Conservation (phyloP, 2,797 vertebrate species). For the Molothrus ater region DNA sequence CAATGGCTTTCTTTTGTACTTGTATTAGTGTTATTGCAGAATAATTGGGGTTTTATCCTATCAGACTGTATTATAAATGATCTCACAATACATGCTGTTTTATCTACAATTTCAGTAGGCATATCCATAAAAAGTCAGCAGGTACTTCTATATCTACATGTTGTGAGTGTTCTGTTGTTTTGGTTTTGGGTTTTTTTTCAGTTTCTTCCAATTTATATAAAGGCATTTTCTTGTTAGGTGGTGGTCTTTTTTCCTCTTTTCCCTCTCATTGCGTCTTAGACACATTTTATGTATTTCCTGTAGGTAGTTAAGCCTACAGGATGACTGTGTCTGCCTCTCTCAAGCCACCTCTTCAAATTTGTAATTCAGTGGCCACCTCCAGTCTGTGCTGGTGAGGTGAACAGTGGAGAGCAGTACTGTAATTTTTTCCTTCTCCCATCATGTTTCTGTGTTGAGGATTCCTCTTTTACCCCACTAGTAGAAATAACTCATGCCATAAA, state of each 20-base stretch:
- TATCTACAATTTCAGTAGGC: neutral
- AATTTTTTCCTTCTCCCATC: neutral
- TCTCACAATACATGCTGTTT: neutral
- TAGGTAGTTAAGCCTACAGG: neutral
- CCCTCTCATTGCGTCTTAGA: neutral
- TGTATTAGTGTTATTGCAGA: neutral
- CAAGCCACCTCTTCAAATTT: neutral
- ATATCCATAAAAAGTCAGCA: neutral
- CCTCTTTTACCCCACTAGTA: neutral
- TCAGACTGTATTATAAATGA: neutral
- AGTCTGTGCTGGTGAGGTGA: neutral
- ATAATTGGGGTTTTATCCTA: neutral
- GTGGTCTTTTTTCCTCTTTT: neutral
- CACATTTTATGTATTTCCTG: neutral
- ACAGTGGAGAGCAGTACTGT: neutral
- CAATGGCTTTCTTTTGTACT: neutral
- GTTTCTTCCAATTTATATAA: neutral
- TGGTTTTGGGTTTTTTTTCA: neutral
- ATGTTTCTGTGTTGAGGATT: neutral
- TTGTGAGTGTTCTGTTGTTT: neutral
- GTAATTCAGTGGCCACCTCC: neutral
- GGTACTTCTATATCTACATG: neutral
- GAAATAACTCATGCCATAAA: neutral
- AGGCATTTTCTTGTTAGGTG: neutral
- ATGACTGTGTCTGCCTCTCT: neutral